Conservation (phyloP, 2,888 invertebrate species). For the Drosophila peninsularis region DNA sequence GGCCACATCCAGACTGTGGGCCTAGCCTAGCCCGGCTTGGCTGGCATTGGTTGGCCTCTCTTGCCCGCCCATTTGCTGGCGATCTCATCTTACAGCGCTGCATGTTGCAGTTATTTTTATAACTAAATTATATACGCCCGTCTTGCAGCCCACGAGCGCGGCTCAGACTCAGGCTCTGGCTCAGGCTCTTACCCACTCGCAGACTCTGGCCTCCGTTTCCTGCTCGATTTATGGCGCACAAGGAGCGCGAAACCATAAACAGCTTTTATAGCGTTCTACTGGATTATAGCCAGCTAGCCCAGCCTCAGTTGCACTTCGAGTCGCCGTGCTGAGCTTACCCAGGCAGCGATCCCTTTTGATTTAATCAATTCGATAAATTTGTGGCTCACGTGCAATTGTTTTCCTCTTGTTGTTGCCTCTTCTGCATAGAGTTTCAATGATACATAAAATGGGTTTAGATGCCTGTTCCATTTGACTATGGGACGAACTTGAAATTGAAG, state of each 20-base stretch:
- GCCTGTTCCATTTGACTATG: slow-evolving; percentile 21
- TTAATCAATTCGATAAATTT: slow-evolving; percentile 72
- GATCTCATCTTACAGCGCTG: slow-evolving; percentile 75
- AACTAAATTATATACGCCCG: slow-evolving; percentile 83
- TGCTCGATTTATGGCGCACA: slow-evolving; percentile 79
- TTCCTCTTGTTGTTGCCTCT: slow-evolving; percentile 19
- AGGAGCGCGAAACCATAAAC: slow-evolving; percentile 84
- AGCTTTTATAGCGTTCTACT: slow-evolving; percentile 84
- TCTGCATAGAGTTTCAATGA: slow-evolving; percentile 48
- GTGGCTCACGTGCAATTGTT: slow-evolving; percentile 69
- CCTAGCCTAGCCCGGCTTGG: slow-evolving; percentile 9
- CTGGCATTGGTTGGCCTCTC: slow-evolving; percentile 10
- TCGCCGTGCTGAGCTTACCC: background rate
- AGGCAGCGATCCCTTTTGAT: slow-evolving; percentile 58
- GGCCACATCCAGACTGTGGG: slow-evolving; percentile 16
- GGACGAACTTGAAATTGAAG: background rate
- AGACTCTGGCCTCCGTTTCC: slow-evolving; percentile 56
- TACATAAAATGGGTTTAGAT: background rate
- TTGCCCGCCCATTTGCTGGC: slow-evolving; percentile 46
- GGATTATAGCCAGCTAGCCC: slow-evolving; percentile 70
- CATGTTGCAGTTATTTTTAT: slow-evolving; percentile 83
- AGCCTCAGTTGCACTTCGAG: slow-evolving; percentile 24
- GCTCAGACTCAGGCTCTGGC: slow-evolving; percentile 10
- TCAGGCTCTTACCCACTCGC: background rate
- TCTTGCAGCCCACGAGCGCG: slow-evolving; percentile 44